Evolutionary conservation across 1,140 invertebrate genomes (phyloP), one percentile per base, ranked within the genome.

Genomic region (Drosophila nebulosa): DNA sequence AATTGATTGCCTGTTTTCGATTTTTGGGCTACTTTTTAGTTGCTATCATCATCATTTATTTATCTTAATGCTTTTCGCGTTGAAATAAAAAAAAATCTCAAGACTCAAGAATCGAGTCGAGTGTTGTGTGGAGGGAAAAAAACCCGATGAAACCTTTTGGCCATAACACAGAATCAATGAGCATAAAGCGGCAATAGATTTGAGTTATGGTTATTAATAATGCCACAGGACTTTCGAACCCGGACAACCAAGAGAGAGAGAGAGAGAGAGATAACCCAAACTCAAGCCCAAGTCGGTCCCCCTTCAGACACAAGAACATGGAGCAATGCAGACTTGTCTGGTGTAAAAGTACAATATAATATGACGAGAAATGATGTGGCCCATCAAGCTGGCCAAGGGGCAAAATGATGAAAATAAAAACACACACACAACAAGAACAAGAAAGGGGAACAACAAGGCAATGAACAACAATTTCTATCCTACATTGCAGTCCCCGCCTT

Each of bases 171-270:
- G 83, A 86, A 81, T 86, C 81, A 86, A 86, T 86, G 81, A 86
- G 78, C 81, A 86, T 85, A 86, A 86, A 86, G 78, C 83, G 74
- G 74, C 81, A 86, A 86, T 86, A 88, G 81, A 86, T 86, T 86
- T 86, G 81, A 86, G 81, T 86, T 86, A 86, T 86, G 81, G 81
- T 81, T 86, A 86, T 86, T 86, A 86, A 86, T 86, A 86, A 86
- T 86, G 74, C 72, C 66, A 73, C 51, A 64, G 42, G n/a, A n/a
- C n/a, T 51, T 36, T 46, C 53, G 36, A 18, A 64, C n/a, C 50
- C 52, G 39, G 55, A 53, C 55, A 69, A 58, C n/a, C 35, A 46
- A 69, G 55, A 72, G 36, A 39, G 36, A 46, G 61, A 78, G n/a
- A n/a, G n/a, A 53, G 70, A 72, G 36, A 39, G 36, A 21, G 9